phyloP scores from a whole-genome alignment of 2,797 vertebrate species.

The Selene dorsalis region DNA sequence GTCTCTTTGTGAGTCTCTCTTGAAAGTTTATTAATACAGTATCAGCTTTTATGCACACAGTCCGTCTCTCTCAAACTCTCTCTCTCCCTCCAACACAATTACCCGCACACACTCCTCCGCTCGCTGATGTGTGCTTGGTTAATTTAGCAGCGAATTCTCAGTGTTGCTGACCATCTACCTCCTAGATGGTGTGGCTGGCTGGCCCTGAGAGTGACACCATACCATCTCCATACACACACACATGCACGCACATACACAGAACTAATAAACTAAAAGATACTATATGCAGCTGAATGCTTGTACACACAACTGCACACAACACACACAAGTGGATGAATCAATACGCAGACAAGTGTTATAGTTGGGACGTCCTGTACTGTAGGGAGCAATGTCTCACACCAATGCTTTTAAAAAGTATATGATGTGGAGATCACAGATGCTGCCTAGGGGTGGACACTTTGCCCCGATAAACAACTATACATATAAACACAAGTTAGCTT shows the following conservation, averaged over 20 bases:
- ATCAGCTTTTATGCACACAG: constrained; percentile 3
- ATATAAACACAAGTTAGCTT: background rate
- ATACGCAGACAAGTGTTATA: constrained; percentile 4
- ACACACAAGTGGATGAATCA: background rate
- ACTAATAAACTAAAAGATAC: background rate
- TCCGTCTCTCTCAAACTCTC: constrained; percentile 16
- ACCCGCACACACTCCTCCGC: background rate
- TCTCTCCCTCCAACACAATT: background rate
- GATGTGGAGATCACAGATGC: background rate
- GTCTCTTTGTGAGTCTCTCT: constrained; percentile 1
- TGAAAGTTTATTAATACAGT: constrained; percentile 39
- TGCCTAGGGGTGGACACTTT: background rate
- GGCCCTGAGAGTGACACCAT: constrained; percentile 43
- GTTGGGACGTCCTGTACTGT: background rate
- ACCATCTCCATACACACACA: constrained; percentile 5
- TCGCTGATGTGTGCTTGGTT: background rate
- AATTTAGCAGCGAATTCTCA: constrained; percentile 11
- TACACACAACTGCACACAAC: background rate
- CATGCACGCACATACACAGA: background rate
- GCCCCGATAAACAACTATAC: background rate
- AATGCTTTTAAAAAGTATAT: background rate
- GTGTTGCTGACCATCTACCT: constrained; percentile 16
- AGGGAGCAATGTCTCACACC: background rate
- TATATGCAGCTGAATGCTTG: background rate
- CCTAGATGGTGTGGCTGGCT: constrained; percentile 12